phyloP scores from a whole-genome alignment of 2,797 vertebrate genomes.

The Neosilurus hyrtlii region DNA sequence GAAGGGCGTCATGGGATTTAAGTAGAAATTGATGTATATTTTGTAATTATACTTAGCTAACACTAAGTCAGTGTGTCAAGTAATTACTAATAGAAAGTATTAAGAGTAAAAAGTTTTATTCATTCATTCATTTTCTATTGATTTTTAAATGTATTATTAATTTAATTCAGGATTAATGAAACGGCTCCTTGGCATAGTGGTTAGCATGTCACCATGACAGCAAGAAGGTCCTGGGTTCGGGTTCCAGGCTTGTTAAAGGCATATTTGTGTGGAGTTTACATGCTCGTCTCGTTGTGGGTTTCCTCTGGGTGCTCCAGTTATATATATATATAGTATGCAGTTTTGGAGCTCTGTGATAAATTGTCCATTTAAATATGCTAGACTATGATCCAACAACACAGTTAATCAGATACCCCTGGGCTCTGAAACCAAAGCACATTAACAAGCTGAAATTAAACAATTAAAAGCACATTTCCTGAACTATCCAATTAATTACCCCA shows the following conservation, averaged over 20 bases:
- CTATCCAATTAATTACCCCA: conserved; percentile 27
- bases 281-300: too few relatives aligned
- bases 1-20: not conserved
- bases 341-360: not conserved
- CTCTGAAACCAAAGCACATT: conserved; percentile 45
- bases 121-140: too few relatives aligned
- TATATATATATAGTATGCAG: not conserved
- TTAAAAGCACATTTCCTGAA: conserved; percentile 53
- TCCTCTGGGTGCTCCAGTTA: too few relatives aligned
- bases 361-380: not conserved
- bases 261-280: too few relatives aligned
- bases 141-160: too few relatives aligned
- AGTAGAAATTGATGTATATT: not conserved
- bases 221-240: too few relatives aligned
- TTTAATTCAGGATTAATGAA: too few relatives aligned
- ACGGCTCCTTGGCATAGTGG: too few relatives aligned
- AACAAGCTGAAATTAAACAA: conserved; percentile 43
- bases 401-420: conserved; percentile 45
- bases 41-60: not conserved
- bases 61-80: not conserved
- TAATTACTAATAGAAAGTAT: not conserved
- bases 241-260: too few relatives aligned
- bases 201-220: too few relatives aligned
- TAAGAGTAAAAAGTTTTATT: not conserved
- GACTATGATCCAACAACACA: conserved; percentile 20